Evolutionary conservation across 2,797 vertebrate species (phyloP).

Genomic region (Spinus olivaceus): DNA sequence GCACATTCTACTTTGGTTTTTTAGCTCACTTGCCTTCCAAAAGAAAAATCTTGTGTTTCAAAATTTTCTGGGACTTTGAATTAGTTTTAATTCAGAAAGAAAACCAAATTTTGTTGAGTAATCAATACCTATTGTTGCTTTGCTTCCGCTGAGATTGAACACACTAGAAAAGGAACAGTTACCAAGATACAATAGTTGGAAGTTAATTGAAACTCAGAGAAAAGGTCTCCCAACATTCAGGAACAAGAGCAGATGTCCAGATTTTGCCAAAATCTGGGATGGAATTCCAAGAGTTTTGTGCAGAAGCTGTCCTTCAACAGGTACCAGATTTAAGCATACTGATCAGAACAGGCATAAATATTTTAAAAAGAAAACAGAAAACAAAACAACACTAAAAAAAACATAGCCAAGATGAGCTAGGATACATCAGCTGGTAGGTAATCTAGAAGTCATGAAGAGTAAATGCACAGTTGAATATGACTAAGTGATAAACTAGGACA

Average conservation of each 20-base stretch:
- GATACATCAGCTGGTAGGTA: neutral
- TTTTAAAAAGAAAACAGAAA: neutral
- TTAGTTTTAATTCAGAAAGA: neutral
- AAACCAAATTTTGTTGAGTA: neutral
- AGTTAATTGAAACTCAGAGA: neutral
- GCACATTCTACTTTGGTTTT: neutral
- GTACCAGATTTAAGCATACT: neutral
- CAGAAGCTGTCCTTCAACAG: neutral
- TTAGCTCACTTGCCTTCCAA: neutral
- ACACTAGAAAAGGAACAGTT: neutral
- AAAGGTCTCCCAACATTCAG: neutral
- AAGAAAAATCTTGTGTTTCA: neutral
- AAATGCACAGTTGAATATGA: neutral
- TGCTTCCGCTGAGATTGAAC: neutral
- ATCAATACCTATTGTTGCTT: neutral
- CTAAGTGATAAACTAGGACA: neutral
- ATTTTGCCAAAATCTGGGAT: neutral
- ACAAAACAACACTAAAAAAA: neutral
- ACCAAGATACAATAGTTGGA: neutral
- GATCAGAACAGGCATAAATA: neutral
- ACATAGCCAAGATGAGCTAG: neutral
- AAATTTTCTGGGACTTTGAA: neutral
- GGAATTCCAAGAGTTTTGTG: neutral
- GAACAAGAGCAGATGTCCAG: neutral
- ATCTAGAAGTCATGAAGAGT: neutral